Conservation (phyloP, 2,797 vertebrate species). For the Bovichtus diacanthus region DNA sequence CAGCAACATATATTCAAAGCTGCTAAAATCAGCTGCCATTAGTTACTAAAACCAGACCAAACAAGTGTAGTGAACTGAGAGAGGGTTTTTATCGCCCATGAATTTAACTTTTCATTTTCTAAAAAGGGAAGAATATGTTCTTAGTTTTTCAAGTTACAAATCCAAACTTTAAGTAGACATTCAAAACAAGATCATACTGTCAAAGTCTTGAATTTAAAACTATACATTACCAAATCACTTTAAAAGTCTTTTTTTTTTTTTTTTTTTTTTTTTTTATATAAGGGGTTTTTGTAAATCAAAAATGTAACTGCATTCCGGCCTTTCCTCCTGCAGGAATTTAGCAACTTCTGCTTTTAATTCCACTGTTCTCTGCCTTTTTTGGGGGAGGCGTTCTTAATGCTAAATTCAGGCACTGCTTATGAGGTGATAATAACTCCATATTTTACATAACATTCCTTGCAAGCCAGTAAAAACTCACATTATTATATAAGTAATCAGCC, state of each 20-base stretch:
- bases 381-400: not conserved
- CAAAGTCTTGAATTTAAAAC: not conserved
- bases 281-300: not conserved
- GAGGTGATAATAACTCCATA: not conserved
- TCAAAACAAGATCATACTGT: not conserved
- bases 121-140: not conserved
- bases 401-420: not conserved
- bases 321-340: not conserved
- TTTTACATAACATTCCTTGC: not conserved
- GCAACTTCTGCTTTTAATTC: not conserved
- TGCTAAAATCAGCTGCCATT: not conserved
- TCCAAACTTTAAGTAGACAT: not conserved
- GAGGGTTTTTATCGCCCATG: fast-evolving
- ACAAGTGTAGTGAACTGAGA: not conserved
- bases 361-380: not conserved
- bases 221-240: not conserved
- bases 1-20: not conserved
- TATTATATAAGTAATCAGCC: not conserved
- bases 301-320: not conserved
- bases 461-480: not conserved
- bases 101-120: not conserved
- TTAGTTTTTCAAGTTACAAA: too few relatives aligned
- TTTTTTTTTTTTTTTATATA: too few relatives aligned
- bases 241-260: too few relatives aligned
- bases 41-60: not conserved